A percentile compares a stretch with the other conserved stretches of the same genome.
These are phyloP conservation scores for Lytechinus variegatus DNA, from an alignment of 35 echinoderm and acorn worm species.

Conservation along the genomic window DNA sequence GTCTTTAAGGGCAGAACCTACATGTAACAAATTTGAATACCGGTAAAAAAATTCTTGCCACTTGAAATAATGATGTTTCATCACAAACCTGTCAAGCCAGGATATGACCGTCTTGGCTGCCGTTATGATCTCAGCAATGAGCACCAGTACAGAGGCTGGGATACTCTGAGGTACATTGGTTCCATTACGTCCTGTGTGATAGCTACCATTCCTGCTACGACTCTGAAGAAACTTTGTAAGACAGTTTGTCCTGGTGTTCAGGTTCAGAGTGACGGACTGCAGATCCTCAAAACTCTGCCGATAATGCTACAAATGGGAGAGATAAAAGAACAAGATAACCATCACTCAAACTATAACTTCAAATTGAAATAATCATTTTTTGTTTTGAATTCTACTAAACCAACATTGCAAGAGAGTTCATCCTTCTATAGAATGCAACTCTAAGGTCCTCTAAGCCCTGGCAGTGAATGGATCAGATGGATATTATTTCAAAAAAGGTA, in stretches of 20 bases:
- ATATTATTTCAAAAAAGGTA: no score
- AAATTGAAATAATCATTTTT: no score
- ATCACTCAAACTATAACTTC: constrained; percentile 22
- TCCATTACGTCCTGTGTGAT: neutral
- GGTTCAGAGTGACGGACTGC: constrained; percentile 74
- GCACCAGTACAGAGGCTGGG: constrained; percentile 62
- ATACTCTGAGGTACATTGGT: constrained; percentile 27
- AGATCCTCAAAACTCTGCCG: constrained; percentile 68
- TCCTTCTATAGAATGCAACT: no score
- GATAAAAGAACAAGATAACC: neutral
- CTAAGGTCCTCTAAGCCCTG: no score
- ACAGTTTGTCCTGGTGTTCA: constrained; percentile 74
- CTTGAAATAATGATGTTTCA: neutral
- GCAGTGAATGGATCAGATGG: no score
- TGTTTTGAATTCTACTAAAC: no score
- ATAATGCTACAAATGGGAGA: constrained; percentile 67
- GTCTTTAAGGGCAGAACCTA: no score
- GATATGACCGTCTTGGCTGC: constrained; percentile 81
- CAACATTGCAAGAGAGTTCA: no score
- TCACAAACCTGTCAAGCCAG: constrained; percentile 87
- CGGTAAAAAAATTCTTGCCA: no score
- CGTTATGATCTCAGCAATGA: constrained; percentile 69
- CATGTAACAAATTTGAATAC: no score
- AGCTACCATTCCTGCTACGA: neutral
- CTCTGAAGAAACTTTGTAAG: constrained; percentile 66